phyloP scores from a whole-genome alignment of 2,113 vertebrate genomes.

The Odontesthes bonariensis region DNA sequence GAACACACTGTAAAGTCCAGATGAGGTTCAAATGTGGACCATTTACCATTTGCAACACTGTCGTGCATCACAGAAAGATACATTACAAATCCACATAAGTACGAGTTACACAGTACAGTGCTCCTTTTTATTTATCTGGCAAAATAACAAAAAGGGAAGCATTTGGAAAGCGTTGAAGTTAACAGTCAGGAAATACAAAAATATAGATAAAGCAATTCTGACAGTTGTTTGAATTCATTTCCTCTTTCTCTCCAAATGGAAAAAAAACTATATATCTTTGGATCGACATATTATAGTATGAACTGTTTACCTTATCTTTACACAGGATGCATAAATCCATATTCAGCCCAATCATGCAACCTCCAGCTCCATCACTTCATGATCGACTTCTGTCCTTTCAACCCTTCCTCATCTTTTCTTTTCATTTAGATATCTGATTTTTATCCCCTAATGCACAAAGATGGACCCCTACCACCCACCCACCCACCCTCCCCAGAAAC shows the following conservation, averaged over 20 bases:
- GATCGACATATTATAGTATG: conserved; percentile 74
- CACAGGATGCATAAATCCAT: conserved; percentile 59
- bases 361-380: conserved; percentile 28
- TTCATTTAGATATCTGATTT: conserved; percentile 55
- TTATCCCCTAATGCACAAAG: conserved; percentile 43
- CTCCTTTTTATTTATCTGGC: conserved; percentile 77
- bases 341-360: conserved; percentile 54
- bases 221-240: conserved; percentile 66
- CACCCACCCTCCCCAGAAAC: conserved; percentile 19
- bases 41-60: not conserved
- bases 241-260: conserved; percentile 65
- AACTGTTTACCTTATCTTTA: conserved; percentile 68
- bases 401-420: conserved; percentile 3
- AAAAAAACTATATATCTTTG: conserved; percentile 75
- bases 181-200: conserved; percentile 82
- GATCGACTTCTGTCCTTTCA: conserved; percentile 58
- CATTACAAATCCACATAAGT: conserved; percentile 33
- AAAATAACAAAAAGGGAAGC: conserved; percentile 76
- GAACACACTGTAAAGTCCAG: too few species aligned
- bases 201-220: conserved; percentile 81
- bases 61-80: not conserved
- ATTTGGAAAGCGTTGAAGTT: conserved; percentile 71
- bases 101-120: conserved; percentile 40
- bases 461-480: conserved; percentile 18
- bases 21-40: too few species aligned